Percentiles rank a stretch among this genome's conserved stretches.
Conservation (phyloP, 2,888 invertebrate species). For the Petrolisthes cinctipes region DNA sequence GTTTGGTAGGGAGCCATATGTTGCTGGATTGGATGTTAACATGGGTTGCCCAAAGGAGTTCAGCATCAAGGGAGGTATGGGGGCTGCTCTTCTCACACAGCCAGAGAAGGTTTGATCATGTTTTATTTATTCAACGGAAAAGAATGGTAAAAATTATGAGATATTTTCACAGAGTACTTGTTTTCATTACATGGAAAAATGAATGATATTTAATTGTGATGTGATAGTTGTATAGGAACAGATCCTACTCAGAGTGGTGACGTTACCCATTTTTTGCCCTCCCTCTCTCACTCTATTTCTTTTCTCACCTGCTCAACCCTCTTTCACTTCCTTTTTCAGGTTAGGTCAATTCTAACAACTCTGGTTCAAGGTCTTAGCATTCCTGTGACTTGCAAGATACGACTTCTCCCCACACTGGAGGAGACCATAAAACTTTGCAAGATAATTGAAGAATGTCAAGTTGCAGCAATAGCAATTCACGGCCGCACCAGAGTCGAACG, state of each 20-base stretch:
- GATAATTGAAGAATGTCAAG: constrained; percentile 85
- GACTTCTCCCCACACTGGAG: constrained; percentile 72
- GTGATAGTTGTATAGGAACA: neutral
- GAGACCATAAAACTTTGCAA: constrained; percentile 85
- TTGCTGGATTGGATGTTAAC: constrained; percentile 95
- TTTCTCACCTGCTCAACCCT: neutral
- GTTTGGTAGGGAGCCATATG: constrained; percentile 79
- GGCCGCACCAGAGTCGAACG: constrained; percentile 90
- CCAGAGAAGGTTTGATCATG: constrained; percentile 76
- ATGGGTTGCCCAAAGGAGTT: constrained; percentile 99
- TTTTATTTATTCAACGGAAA: too few species aligned
- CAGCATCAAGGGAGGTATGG: constrained; percentile 98
- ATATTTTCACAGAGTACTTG: neutral
- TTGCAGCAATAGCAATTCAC: constrained; percentile 94
- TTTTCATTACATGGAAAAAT: neutral
- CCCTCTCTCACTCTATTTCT: neutral
- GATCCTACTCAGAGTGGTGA: too few species aligned
- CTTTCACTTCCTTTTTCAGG: constrained; percentile 34
- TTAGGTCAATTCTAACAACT: constrained; percentile 79
- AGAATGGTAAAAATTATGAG: too few species aligned
- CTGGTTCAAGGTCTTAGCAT: constrained; percentile 83
- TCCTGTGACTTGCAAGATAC: constrained; percentile 85
- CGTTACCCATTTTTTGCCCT: neutral
- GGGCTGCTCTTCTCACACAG: constrained; percentile 87
- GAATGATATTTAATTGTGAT: neutral